Conservation (phyloP, 2,113 vertebrate species). For the Nanorana parkeri region DNA sequence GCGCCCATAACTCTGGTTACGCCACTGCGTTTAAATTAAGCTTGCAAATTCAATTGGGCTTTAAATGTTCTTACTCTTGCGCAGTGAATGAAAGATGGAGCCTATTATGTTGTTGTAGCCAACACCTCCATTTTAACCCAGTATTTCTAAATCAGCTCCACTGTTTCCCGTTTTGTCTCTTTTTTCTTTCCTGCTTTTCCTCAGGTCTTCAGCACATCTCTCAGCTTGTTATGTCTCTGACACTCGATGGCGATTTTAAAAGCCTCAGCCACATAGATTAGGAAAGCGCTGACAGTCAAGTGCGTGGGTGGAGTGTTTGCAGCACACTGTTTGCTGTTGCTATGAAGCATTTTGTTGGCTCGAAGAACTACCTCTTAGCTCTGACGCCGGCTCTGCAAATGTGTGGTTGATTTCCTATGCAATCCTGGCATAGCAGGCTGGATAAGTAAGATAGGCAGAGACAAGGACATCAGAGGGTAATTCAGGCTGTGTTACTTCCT, state of each 20-base stretch:
- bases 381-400: constrained; percentile 51
- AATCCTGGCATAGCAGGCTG: constrained; percentile 29
- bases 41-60: too few species aligned
- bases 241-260: constrained; percentile 37
- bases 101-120: too few species aligned
- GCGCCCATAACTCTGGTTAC: too few species aligned
- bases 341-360: constrained; percentile 47
- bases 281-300: constrained; percentile 50
- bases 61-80: too few species aligned
- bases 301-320: constrained; percentile 55
- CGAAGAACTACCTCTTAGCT: constrained; percentile 44
- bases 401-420: constrained; percentile 52
- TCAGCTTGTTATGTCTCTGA: constrained; percentile 30
- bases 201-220: constrained; percentile 30
- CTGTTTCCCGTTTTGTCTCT: background rate
- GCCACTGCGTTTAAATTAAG: too few species aligned
- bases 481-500: constrained; percentile 27
- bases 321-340: constrained; percentile 55
- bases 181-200: background rate
- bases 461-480: background rate
- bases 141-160: too few species aligned
- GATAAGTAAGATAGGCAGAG: constrained; percentile 35
- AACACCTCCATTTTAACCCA: too few species aligned
- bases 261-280: constrained; percentile 42
- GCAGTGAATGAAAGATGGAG: too few species aligned